Evolutionary conservation across 1,140 invertebrate genomes (phyloP), one percentile per base, ranked within the genome.

Genomic region (Papilio glaucus): DNA sequence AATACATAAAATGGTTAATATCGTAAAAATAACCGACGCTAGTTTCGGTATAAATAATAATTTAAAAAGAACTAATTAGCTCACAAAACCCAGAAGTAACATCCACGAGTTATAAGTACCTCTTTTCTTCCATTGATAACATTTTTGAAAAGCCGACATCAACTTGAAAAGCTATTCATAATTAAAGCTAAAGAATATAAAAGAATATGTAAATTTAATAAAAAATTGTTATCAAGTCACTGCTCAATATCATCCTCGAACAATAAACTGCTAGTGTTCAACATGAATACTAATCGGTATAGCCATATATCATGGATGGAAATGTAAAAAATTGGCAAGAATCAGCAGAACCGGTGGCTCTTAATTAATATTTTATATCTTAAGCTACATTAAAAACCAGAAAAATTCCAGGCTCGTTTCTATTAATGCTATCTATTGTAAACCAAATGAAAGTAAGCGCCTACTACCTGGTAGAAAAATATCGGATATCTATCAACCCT

Each of bases 141-240:
- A 90, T 90, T 89, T 92, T 91, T 88, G 87, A 89, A 87, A 88
- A 92, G 88, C 88, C 86, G 90, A 92, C 89, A 90, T 91, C 87
- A 88, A 89, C 85, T 86, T 86, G 90, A 87, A 87, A 91, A 89
- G 84, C 88, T 92, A 92, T 83, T 85, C 81, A 87, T 86, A 84
- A 81, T 87, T 89, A 86, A 85, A 85, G 85, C 89, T 91, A 92
- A 85, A 83, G 80, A 85, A 90, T 90, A 87, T 85, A 86, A 89
- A 87, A 87, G 86, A 73, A 69, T 69, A 69, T 69, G 42, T 69
- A 69, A 69, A 88, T 84, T 85, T 89, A 92, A 80, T 82, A 89
- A 92, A 90, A n/a, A 92, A 89, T 89, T 85, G 73, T 83, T 85
- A 80, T 80, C 37, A 81, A 79, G 82, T 86, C 77, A 83, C 72